These are phyloP conservation scores for Macrophya alboannulata DNA, from an alignment of 2,888 invertebrate species.

Conservation along the genomic window DNA sequence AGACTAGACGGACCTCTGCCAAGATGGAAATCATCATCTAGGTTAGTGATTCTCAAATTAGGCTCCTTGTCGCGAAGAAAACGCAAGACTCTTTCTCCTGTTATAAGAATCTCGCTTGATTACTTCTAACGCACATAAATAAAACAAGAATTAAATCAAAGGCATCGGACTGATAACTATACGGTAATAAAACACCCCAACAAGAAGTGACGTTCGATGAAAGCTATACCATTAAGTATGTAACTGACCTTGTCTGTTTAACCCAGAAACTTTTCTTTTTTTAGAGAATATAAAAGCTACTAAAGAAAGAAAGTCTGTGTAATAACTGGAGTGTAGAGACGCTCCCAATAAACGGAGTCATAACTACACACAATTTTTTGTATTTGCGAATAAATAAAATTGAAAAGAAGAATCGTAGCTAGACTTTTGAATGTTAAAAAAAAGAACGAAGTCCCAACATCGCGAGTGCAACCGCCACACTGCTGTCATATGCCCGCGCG, in stretches of 20 bases:
- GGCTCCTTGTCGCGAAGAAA: conserved; percentile 44
- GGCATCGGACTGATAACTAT: background rate
- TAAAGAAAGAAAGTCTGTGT: background rate
- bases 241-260: conserved; percentile 24
- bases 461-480: conserved; percentile 6
- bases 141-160: background rate
- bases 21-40: conserved; percentile 61
- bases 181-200: background rate
- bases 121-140: background rate
- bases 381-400: background rate
- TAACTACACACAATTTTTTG: background rate
- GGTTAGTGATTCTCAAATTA: conserved; percentile 61
- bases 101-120: background rate
- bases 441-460: background rate
- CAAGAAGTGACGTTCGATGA: background rate
- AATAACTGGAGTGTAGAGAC: background rate
- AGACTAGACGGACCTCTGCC: conserved; percentile 59
- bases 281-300: background rate
- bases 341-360: background rate
- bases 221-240: background rate
- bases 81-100: background rate
- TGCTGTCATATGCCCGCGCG: conserved; percentile 20
- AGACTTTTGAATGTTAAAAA: background rate
- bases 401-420: background rate
- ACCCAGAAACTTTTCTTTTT: conserved; percentile 6